phyloP scores from a whole-genome alignment of 2,888 invertebrate species.

The Stegana nigrithorax region DNA sequence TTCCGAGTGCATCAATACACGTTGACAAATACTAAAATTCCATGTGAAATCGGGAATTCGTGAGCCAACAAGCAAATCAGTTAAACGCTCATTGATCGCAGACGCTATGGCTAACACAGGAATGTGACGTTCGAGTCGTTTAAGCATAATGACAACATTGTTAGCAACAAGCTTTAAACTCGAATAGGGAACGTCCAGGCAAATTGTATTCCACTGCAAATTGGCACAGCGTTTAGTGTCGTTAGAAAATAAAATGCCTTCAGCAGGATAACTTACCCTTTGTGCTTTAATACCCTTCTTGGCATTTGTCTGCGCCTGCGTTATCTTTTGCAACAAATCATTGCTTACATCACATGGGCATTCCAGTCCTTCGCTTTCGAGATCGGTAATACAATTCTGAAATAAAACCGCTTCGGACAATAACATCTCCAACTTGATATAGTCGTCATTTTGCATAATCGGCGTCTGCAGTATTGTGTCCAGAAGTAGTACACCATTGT shows the following conservation, averaged over 20 bases:
- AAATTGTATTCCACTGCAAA: conserved; percentile 89
- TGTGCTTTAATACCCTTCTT: conserved; percentile 91
- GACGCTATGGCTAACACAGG: conserved; percentile 91
- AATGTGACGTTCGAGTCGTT: conserved; percentile 83
- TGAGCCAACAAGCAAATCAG: conserved; percentile 75
- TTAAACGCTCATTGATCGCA: conserved; percentile 87
- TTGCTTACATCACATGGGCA: conserved; percentile 82
- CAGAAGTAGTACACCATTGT: conserved; percentile 89
- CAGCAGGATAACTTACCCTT: conserved; percentile 73
- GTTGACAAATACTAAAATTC: conserved; percentile 65
- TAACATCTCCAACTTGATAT: conserved; percentile 85
- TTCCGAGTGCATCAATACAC: conserved; percentile 89
- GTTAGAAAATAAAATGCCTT: neutral
- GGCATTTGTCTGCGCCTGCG: conserved; percentile 76
- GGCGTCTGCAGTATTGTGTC: conserved; percentile 91
- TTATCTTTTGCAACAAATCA: conserved; percentile 82
- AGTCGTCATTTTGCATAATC: conserved; percentile 79
- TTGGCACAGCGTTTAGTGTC: neutral
- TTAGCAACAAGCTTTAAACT: conserved; percentile 83
- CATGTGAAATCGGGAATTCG: conserved; percentile 66
- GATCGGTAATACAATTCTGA: conserved; percentile 81
- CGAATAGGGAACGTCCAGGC: conserved; percentile 82
- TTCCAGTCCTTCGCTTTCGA: conserved; percentile 81
- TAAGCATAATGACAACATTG: conserved; percentile 84
- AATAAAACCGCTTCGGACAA: conserved; percentile 89